These are phyloP conservation scores for Telenomus remus DNA, from an alignment of 1,140 invertebrate genomes.

Conservation along the genomic window DNA sequence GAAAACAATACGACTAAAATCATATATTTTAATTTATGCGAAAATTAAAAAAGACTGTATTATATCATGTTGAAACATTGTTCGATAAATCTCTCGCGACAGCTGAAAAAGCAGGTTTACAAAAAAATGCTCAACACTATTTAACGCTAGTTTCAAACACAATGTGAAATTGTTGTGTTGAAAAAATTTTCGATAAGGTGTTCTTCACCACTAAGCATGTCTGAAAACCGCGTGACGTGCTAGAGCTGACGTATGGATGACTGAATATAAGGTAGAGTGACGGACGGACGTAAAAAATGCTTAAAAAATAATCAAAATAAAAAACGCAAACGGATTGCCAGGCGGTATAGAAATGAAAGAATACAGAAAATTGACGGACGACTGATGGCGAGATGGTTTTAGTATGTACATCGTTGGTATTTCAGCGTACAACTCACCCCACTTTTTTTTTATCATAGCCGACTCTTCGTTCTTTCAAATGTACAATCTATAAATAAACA, in stretches of 20 bases:
- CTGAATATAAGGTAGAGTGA: conserved; percentile 53
- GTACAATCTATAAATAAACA: conserved; percentile 23
- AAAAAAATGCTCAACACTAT: neutral
- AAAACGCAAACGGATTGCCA: conserved; percentile 55
- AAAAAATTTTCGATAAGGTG: conserved; percentile 40
- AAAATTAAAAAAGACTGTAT: no score
- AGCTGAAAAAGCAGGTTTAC: neutral
- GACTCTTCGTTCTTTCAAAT: conserved; percentile 29
- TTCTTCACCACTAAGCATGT: conserved; percentile 46
- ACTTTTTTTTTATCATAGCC: conserved; percentile 22
- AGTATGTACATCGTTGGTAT: conserved; percentile 47
- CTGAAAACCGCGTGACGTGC: conserved; percentile 50
- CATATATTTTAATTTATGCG: no score
- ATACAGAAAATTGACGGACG: conserved; percentile 53
- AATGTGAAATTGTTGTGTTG: conserved; percentile 10
- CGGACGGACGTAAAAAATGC: conserved; percentile 52
- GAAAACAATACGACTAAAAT: neutral
- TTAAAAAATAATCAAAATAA: conserved; percentile 55
- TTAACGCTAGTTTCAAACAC: no score
- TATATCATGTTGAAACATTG: no score
- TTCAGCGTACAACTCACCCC: conserved; percentile 41
- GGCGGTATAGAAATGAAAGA: conserved; percentile 56
- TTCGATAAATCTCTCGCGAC: no score
- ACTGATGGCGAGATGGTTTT: conserved; percentile 53
- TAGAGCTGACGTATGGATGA: conserved; percentile 54